A percentile compares a stretch with the other conserved stretches of the same genome.
phyloP scores from a whole-genome alignment of 35 echinoderm and acorn worm genomes.

The Heliocidaris erythrogramma region DNA sequence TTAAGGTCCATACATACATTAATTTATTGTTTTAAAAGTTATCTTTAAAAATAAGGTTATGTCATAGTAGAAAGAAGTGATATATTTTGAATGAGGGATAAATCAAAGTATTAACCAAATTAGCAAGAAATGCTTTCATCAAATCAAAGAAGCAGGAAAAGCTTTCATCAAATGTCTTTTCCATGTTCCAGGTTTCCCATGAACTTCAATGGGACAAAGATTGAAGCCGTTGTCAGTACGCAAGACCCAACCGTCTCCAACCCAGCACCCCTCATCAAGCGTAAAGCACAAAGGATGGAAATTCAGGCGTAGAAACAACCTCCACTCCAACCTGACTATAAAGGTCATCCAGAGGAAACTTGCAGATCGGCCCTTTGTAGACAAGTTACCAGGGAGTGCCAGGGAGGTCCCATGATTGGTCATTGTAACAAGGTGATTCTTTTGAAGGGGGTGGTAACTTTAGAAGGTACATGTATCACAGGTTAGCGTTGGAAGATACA shows the following conservation, averaged over 20 bases:
- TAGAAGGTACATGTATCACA: no score
- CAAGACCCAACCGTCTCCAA: conserved; percentile 76
- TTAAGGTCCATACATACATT: no score
- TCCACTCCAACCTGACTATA: neutral
- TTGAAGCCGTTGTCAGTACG: conserved; percentile 80
- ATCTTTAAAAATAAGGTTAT: no score
- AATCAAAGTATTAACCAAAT: no score
- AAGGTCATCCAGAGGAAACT: neutral
- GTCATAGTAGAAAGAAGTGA: no score
- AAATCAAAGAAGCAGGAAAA: no score
- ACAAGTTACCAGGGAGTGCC: neutral
- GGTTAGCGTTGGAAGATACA: neutral
- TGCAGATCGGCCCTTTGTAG: neutral
- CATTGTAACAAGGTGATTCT: neutral
- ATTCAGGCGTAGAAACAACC: conserved; percentile 69
- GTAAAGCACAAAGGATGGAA: conserved; percentile 80
- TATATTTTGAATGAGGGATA: no score
- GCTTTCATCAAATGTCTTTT: neutral
- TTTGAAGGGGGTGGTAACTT: neutral
- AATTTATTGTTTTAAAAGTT: no score
- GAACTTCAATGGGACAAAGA: conserved; percentile 84
- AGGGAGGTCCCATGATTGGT: neutral
- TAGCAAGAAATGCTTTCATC: no score
- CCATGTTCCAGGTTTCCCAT: conserved; percentile 75
- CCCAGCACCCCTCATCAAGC: conserved; percentile 74